phyloP scores from a whole-genome alignment of 1,140 invertebrate genomes.

The Melanaphis sacchari region DNA sequence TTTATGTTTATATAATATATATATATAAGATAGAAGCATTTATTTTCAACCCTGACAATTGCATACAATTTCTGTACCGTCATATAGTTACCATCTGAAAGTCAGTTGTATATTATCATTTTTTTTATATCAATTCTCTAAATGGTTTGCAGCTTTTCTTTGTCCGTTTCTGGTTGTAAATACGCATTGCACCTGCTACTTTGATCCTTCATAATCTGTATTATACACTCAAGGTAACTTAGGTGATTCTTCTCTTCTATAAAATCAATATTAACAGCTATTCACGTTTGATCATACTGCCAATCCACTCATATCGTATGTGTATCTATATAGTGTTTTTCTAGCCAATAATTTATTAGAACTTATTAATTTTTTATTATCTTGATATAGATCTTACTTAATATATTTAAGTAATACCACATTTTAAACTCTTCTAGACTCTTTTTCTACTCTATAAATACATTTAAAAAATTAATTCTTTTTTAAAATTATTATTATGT shows the following conservation, averaged over 20 bases:
- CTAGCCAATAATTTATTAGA: background rate
- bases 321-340: background rate
- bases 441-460: background rate
- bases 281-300: background rate
- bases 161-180: background rate
- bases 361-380: background rate
- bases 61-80: background rate
- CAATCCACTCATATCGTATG: background rate
- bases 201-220: background rate
- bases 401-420: background rate
- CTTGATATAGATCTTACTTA: background rate
- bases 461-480: background rate
- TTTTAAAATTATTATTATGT: background rate
- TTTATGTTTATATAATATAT: background rate
- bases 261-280: background rate
- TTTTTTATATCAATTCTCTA: background rate
- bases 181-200: background rate
- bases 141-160: background rate
- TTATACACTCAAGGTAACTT: background rate
- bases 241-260: background rate
- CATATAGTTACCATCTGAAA: background rate
- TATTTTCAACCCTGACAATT: background rate
- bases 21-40: background rate
- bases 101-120: background rate
- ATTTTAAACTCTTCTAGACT: background rate